Base-by-base conservation (phyloP, 2,888 invertebrate genomes). In the Bombylius major region DNA sequence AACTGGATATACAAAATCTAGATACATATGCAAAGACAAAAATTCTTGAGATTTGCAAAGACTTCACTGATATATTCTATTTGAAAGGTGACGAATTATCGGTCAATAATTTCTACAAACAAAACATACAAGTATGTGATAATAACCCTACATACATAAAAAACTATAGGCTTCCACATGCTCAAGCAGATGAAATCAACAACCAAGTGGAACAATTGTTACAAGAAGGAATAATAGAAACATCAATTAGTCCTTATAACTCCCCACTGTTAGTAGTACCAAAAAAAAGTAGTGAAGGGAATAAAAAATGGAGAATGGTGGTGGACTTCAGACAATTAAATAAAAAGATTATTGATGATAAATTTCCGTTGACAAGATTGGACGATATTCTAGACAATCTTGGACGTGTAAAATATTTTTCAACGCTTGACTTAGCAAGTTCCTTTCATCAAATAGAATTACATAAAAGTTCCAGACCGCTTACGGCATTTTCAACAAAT, bases 201-300 rank as follows among this genome's bases (percentile, higher is more conserved):
- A 33, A 32, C 5, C 66, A 68, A 62, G 62, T 66, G 5, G 45
- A 61, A 46, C 60, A 65, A 57, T 61, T 67, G 62, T 47, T 66
- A 50, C 34, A 60, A 13, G 53, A 66, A 56, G 58, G 58, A 1
- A 66, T 69, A 5, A 67, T 69, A 31, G 47, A 55, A 55, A 63
- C 60, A 9, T 63, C 64, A 31, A 47, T 32, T 5, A 56, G 56
- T 36, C 64, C 66, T 55, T 62, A 61, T 57, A 52, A 58, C 55
- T 51, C 53, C 45, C 57, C 65, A 32, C 47, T 65, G 48, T 57
- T 65, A 62, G 47, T 63, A 31, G 64, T 62, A 8, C 66, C 67
- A 0, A 49, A 49, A 8, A 33, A 49, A 13, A 11, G 11, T 13
- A 33, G 7, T 12, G 8, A 49, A 7, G 34, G 33, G 1, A 13